Conservation (phyloP, 1,140 invertebrate species). For the Drosophila grimshawi region DNA sequence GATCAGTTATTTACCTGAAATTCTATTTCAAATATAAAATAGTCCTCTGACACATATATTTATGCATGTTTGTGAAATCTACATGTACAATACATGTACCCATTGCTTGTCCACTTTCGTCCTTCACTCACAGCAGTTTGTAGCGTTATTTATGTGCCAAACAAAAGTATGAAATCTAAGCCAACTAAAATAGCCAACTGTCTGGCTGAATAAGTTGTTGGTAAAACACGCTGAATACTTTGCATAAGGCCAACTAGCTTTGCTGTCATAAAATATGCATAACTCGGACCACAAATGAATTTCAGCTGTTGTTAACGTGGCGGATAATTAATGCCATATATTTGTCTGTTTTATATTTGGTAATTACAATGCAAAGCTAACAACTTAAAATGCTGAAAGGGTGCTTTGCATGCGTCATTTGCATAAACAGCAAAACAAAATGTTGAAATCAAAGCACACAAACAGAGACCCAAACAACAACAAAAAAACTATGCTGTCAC, state of each 20-base stretch:
- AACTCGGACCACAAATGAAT: conserved; percentile 3
- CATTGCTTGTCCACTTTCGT: neutral
- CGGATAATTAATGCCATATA: conserved; percentile 72
- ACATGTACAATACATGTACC: neutral
- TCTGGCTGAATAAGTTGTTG: conserved; percentile 1
- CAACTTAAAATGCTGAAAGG: conserved; percentile 10
- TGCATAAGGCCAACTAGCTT: neutral
- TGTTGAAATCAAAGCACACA: conserved; percentile 38
- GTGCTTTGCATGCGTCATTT: conserved; percentile 43
- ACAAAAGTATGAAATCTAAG: conserved; percentile 5
- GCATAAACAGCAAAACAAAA: conserved; percentile 54
- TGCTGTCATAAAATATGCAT: neutral
- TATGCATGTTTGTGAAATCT: too few species aligned
- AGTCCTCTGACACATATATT: neutral
- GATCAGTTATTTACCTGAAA: too few species aligned
- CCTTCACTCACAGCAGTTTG: conserved; percentile 7
- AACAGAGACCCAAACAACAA: neutral
- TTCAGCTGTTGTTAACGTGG: conserved; percentile 23
- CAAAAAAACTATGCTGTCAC: conserved; percentile 11
- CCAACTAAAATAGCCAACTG: neutral
- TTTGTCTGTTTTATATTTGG: conserved; percentile 28
- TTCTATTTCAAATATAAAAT: neutral
- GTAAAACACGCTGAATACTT: conserved; percentile 10
- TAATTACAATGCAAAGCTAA: conserved; percentile 33
- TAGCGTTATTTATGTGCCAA: conserved; percentile 15